phyloP scores from a whole-genome alignment of 2,888 invertebrate species.

The Andrena fulva region DNA sequence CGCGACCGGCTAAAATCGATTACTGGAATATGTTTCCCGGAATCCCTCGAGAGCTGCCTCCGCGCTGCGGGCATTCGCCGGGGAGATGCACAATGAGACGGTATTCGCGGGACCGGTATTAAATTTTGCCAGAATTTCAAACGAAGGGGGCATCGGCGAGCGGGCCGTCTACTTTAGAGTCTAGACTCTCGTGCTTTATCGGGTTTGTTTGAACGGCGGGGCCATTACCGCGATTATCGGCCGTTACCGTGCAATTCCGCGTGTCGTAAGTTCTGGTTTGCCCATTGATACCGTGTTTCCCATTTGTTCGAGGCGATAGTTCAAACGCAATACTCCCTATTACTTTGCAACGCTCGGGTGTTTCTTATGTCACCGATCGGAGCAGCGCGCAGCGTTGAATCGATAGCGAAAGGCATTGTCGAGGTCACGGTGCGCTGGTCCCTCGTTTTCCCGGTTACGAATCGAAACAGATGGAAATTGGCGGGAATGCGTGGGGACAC shows the following conservation, averaged over 20 bases:
- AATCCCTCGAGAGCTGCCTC: conserved; percentile 13
- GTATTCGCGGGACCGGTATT: neutral
- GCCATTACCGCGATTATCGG: conserved; percentile 11
- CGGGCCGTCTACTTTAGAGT: neutral
- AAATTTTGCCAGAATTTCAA: no score
- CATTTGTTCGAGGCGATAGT: neutral
- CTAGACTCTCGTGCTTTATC: neutral
- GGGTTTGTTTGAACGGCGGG: neutral
- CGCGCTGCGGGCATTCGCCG: neutral
- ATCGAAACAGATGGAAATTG: conserved; percentile 73
- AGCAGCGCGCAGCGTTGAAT: conserved; percentile 45
- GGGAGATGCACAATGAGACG: conserved; percentile 30
- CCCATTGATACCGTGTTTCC: conserved; percentile 10
- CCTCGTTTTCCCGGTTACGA: conserved; percentile 72
- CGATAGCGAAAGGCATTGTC: conserved; percentile 76
- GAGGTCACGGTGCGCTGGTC: conserved; percentile 75
- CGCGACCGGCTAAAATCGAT: conserved; percentile 41
- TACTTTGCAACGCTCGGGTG: conserved; percentile 23
- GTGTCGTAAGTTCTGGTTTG: neutral
- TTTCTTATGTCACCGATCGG: conserved; percentile 60
- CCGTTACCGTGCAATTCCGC: conserved; percentile 7
- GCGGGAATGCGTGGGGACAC: conserved; percentile 69
- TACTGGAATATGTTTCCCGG: conserved; percentile 38
- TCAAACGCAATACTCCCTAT: conserved; percentile 17
- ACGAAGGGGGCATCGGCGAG: no score